Evolutionary conservation across 2,888 invertebrate species (phyloP), one percentile per base, ranked within the genome.

Genomic region (Germaria angustata): DNA sequence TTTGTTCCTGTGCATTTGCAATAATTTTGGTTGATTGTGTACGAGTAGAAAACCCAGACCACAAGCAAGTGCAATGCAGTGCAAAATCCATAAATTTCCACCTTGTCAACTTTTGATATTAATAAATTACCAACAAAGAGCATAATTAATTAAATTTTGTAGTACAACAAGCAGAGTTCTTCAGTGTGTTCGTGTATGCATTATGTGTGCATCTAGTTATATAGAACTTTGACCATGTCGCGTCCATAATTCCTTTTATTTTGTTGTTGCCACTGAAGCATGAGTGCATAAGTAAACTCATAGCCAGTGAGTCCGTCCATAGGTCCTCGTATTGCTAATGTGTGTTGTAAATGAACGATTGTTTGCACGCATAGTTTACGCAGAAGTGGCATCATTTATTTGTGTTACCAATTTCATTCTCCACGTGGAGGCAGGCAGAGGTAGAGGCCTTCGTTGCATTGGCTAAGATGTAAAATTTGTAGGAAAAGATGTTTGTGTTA

Each of bases 41-140:
- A 17, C 57, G 11, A 68, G 49, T 49, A 41, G 41, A 44, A 39
- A 34, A 36, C 68, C 24, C 68, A 69, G 71, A 76, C 75, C 80
- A 80, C 75, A 71, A 75, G 82, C 82, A 71, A 83, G 80, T 75
- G 75, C 79, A 80, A 65, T 69, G 69, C 76, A 76, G 80, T 76
- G 76, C 85, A 85, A 85, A 86, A 86, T 88, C 86, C 90, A 90
- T 90, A 90, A 90, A 90, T 91, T 90, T 90, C 89, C 90, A 91
- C 90, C 90, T 89, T 90, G 90, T 90, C 90, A 89, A 91, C 90
- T 90, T 89, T 90, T 91, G 90, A 90, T 90, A 90, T 90, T 90
- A 90, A 90, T 90, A 90, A 90, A 90, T 90, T 90, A 90, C 90
- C 87, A 88, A 82, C 81, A 82, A 89, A 90, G 89, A 90, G 90